These are phyloP conservation scores for Apis dorsata DNA, from an alignment of 1,140 invertebrate species.

Conservation along the genomic window DNA sequence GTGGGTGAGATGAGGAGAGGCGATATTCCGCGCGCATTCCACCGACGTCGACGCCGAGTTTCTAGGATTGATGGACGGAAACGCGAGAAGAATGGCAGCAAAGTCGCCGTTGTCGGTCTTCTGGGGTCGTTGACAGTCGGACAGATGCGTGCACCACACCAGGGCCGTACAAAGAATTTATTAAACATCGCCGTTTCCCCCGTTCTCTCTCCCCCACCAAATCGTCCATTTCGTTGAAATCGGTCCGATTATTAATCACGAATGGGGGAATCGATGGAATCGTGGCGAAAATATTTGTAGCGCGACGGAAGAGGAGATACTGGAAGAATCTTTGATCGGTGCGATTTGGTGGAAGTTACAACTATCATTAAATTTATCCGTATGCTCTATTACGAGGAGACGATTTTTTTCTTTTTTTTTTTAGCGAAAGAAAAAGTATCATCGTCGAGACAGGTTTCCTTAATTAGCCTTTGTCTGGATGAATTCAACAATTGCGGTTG, in stretches of 20 bases:
- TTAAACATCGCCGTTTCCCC: background rate
- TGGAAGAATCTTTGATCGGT: too few species aligned
- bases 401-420: background rate
- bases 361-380: too few species aligned
- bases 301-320: too few species aligned
- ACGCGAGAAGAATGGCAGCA: constrained; percentile 56
- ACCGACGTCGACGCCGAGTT: constrained; percentile 30
- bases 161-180: constrained; percentile 26
- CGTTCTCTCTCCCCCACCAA: background rate
- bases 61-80: constrained; percentile 59
- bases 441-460: background rate
- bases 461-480: constrained; percentile 29
- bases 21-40: constrained; percentile 49
- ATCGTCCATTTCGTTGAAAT: too few species aligned
- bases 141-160: constrained; percentile 41
- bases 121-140: constrained; percentile 50
- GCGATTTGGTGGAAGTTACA: too few species aligned
- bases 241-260: too few species aligned
- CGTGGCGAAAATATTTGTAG: too few species aligned
- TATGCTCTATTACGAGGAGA: too few species aligned
- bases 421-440: background rate
- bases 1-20: constrained; percentile 41
- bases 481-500: constrained; percentile 46
- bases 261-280: too few species aligned
- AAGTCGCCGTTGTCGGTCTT: constrained; percentile 43